Evolutionary conservation across 2,113 vertebrate genomes (phyloP), one percentile per base, ranked within the genome.

Genomic region (Amphilophus citrinellus): DNA sequence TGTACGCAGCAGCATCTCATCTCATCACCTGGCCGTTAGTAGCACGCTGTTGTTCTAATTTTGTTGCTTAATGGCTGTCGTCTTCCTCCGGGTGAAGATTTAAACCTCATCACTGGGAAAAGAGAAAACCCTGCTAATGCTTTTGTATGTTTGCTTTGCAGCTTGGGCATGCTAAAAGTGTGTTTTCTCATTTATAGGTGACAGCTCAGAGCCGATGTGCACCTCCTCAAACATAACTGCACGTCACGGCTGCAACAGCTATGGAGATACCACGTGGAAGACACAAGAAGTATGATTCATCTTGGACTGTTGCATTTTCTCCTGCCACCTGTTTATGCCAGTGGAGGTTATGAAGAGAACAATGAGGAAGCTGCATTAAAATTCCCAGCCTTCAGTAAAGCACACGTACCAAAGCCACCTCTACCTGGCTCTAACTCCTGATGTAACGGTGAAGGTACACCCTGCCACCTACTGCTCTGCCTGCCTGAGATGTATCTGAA

Each of bases 241-340:
- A 73, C 47, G 47, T 73, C 68, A 73, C 50, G 27, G 44, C 27
- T 56, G 24, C 68, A 73, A 27, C 68, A 73, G 27, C 47, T 53
- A 6, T 53, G 47, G 27, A 53, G 47, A 73, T 53, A 73, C 27
- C 27, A 53, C 10, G 18, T 73, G 68, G 17, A 73, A 53, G 68
- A 53, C 27, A 73, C 47, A 73, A 73, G 47, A 53, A 53, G 47
- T 56, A 53, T 56, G 68, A 73, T 20, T 73, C 47, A 73, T 53
- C 68, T 32, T 0, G 0, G 47, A 3, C 68, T 73, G 68, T 56
- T 73, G 66, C 50, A 32, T 73, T 56, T 53, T 73, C 68, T 73
- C 68, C 27, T 53, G 47, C 68, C 68, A 73, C 47, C 68, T 73
- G 68, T 56, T 73, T 56, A 73, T 32, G 32, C 44, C 68, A 71